Evolutionary conservation across 2,888 invertebrate genomes (phyloP).

Genomic region (Cynaeus angustus): DNA sequence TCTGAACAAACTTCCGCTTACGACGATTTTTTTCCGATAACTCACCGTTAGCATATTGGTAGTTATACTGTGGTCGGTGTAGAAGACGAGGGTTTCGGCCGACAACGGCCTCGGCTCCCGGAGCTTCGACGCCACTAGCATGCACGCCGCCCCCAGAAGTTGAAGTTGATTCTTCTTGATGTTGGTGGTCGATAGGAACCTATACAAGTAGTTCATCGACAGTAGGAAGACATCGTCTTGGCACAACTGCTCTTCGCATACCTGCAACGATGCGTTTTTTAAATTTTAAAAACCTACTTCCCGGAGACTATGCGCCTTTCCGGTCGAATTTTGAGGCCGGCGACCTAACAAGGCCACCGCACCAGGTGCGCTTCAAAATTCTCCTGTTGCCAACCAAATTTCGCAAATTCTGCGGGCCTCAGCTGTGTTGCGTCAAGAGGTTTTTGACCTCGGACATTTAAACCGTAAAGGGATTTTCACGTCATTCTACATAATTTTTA

Average conservation of each 20-base stretch:
- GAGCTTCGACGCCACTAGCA: slow-evolving; percentile 94
- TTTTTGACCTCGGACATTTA: slow-evolving; percentile 55
- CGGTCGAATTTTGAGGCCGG: slow-evolving; percentile 20
- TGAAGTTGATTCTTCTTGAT: slow-evolving; percentile 92
- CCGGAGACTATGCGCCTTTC: slow-evolving; percentile 25
- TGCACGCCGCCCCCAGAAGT: slow-evolving; percentile 92
- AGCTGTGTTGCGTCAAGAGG: slow-evolving; percentile 36
- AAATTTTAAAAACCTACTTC: slow-evolving; percentile 41
- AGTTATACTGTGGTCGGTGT: slow-evolving; percentile 95
- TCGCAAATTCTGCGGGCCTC: slow-evolving; percentile 28
- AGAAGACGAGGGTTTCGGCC: slow-evolving; percentile 89
- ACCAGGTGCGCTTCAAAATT: background rate
- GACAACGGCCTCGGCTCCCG: slow-evolving; percentile 89
- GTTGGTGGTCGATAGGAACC: slow-evolving; percentile 89
- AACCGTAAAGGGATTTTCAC: slow-evolving; percentile 46
- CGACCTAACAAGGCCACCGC: slow-evolving; percentile 15
- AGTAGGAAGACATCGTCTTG: slow-evolving; percentile 95
- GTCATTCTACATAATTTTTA: slow-evolving; percentile 13
- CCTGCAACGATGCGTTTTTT: slow-evolving; percentile 75
- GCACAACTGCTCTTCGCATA: slow-evolving; percentile 94
- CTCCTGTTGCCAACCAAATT: slow-evolving; percentile 39
- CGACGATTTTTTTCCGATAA: slow-evolving; percentile 61
- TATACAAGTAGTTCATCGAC: slow-evolving; percentile 94
- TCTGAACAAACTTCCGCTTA: slow-evolving; percentile 58
- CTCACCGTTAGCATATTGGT: slow-evolving; percentile 92